phyloP scores from a whole-genome alignment of 2,888 invertebrate species.

The Silvanus unidentatus region DNA sequence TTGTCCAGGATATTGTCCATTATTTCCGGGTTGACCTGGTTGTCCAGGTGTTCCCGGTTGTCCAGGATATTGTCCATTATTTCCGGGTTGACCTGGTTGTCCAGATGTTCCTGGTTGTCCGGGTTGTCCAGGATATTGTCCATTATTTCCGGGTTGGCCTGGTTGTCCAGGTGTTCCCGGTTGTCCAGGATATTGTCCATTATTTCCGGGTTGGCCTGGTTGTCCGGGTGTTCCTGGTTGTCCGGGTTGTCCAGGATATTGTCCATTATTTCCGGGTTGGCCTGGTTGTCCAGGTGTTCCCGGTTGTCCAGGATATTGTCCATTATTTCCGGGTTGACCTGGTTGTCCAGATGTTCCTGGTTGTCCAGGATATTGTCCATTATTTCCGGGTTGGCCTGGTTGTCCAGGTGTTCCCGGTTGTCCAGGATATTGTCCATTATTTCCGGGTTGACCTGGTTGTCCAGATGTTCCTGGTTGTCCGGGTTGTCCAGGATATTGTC shows the following conservation, averaged over 20 bases:
- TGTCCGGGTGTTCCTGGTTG: conserved; percentile 37
- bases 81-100: conserved; percentile 12
- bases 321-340: conserved; percentile 11
- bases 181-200: conserved; percentile 4
- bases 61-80: conserved; percentile 18
- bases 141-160: conserved; percentile 8
- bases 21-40: conserved; percentile 12
- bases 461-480: conserved; percentile 31
- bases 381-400: conserved; percentile 12
- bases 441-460: conserved; percentile 8
- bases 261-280: conserved; percentile 8
- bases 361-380: conserved; percentile 14
- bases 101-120: conserved; percentile 11
- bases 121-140: conserved; percentile 8
- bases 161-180: conserved; percentile 12
- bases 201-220: conserved; percentile 8
- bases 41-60: conserved; percentile 9
- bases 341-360: conserved; percentile 7
- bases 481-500: conserved; percentile 31
- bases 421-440: conserved; percentile 26
- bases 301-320: conserved; percentile 8
- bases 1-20: conserved; percentile 12
- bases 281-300: no score
- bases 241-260: conserved; percentile 16
- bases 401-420: conserved; percentile 10